A percentile compares a stretch with the other conserved stretches of the same genome.
Conservation (phyloP, 2,797 vertebrate species). For the Loris lydekkerianus region DNA sequence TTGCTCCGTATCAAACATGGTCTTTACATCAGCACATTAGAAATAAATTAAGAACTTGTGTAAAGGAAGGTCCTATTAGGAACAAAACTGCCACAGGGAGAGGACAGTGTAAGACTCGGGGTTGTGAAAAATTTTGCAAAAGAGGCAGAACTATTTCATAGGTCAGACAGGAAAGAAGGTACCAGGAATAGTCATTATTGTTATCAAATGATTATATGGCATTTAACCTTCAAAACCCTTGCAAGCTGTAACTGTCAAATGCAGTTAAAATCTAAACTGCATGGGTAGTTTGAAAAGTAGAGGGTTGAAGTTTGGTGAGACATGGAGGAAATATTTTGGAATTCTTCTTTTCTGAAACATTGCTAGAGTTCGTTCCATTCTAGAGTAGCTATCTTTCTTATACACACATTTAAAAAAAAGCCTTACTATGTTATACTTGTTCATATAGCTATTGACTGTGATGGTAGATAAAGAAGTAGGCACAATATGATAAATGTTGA, state of each 20-base stretch:
- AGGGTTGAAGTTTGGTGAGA: conserved; percentile 11
- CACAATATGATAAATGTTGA: neutral
- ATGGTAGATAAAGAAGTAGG: neutral
- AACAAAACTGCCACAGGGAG: conserved; percentile 7
- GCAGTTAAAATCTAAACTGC: conserved; percentile 64
- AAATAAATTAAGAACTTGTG: conserved; percentile 51
- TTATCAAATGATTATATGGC: conserved; percentile 21
- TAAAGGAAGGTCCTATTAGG: conserved; percentile 55
- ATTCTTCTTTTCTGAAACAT: conserved; percentile 23
- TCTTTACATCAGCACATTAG: conserved; percentile 13
- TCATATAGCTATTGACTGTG: neutral
- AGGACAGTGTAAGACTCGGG: neutral
- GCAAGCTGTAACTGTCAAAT: conserved; percentile 66
- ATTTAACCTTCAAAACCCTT: conserved; percentile 68
- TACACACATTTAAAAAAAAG: neutral
- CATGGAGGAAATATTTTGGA: neutral
- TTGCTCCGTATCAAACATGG: neutral
- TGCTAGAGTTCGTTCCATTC: conserved; percentile 2
- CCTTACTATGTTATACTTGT: neutral
- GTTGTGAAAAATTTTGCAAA: conserved; percentile 38
- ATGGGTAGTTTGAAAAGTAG: neutral
- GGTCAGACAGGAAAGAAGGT: conserved; percentile 43
- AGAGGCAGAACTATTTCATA: conserved; percentile 47
- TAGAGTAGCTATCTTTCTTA: neutral
- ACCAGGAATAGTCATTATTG: conserved; percentile 38